Base-by-base conservation (phyloP, 2,888 invertebrate species). In the Fissipunctia ypsillon region DNA sequence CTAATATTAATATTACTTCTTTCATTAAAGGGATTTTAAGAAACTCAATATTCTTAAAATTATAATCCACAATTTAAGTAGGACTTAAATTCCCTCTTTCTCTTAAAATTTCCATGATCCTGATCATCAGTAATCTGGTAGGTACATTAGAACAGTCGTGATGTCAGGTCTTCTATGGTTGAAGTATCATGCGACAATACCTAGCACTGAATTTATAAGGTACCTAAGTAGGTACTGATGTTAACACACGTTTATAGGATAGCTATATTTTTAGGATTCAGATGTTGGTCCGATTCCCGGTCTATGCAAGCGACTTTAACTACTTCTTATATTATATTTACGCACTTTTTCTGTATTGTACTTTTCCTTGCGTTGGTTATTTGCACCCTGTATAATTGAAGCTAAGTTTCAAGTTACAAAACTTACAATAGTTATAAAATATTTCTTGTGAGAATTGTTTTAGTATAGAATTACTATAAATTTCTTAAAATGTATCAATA, bases 331-430 rank as follows among this genome's bases (percentile, higher is more conserved):
- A 22, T 28, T 45, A 31, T 63, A 43, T 31, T 45, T 31, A 45
- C 22, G n/a, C n/a, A 45, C 5, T 45, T 10, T 43, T 43, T 52
- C 52, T 31, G 19, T 4, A 69, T 54, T 45, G 22, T 25, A 56
- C 16, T 43, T 28, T 59, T 41, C 35, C 38, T 43, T 25, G 31
- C 9, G 12, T 38, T 52, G n/a, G 16, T 64, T 61, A 31, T 76
- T 67, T 76, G 41, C 75, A 78, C 4, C 74, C 80, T 74, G 66
- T 71, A 75, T 66, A 78, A 67, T 81, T 73, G 80, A 85, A 68
- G 83, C 76, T 86, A 87, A 80, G 77, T 85, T 84, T 87, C 54
- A 79, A 76, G 64, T 76, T 77, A 54, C 41, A 84, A 84, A 81
- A 73, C 59, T 59, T 76, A 75, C 69, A 41, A 71, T 79, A 77